These are phyloP conservation scores for Dipus sagitta DNA, from an alignment of 2,797 vertebrate species.

Conservation along the genomic window DNA sequence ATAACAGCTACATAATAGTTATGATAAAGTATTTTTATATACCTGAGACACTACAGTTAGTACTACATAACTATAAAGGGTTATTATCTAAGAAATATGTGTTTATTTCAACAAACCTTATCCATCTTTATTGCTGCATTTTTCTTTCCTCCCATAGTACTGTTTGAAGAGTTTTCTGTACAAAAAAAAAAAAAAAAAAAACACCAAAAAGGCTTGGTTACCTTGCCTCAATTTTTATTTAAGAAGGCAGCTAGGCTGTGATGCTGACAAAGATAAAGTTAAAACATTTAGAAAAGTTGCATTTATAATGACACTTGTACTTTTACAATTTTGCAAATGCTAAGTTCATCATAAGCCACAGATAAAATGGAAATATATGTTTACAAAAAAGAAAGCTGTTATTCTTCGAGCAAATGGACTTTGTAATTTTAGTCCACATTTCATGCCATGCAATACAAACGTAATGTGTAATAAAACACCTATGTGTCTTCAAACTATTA, in stretches of 20 bases:
- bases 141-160: conserved; percentile 80
- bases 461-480: conserved; percentile 35
- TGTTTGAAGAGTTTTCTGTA: conserved; percentile 82
- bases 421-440: conserved; percentile 17
- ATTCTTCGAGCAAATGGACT: background rate
- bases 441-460: conserved; percentile 3
- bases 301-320: conserved; percentile 35
- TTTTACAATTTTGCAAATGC: conserved; percentile 33
- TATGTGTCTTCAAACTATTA: background rate
- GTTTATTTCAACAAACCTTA: conserved; percentile 86
- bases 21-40: conserved; percentile 41
- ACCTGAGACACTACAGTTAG: background rate
- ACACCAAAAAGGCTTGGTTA: conserved; percentile 68
- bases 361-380: conserved; percentile 18
- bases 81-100: conserved; percentile 57
- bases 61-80: background rate
- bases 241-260: background rate
- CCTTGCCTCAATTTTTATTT: conserved; percentile 67
- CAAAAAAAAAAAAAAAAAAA: conserved; percentile 76
- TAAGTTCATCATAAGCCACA: conserved; percentile 21
- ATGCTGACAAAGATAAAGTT: conserved; percentile 32
- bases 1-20: background rate
- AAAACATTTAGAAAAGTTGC: conserved; percentile 27
- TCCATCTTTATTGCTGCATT: conserved; percentile 81
- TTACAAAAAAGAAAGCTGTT: background rate